Base-by-base conservation (phyloP, 92 coral and sea anemone genomes). In the Porites divaricata region DNA sequence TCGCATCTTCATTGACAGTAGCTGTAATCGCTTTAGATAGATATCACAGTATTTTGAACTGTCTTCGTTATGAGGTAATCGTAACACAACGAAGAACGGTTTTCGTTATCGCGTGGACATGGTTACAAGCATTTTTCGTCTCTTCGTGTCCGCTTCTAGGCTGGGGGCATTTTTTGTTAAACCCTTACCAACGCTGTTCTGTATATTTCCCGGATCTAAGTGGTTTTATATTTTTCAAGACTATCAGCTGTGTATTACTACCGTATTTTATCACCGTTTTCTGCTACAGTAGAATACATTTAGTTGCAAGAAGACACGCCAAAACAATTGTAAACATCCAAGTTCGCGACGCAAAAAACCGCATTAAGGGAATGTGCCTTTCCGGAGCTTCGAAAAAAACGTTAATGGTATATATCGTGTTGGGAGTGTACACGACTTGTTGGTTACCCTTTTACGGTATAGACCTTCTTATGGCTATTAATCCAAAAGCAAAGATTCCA, bases 241-340 rank as follows among this genome's bases (percentile, higher is more conserved):
- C 91, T 7, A 71, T 91, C 21, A 85, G 87, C 48, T 87, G 96
- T 41, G 86, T 91, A 26, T 64, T 97, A 1, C 66, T 91, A 19
- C 98, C 99, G 6, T 91, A 86, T 74, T 65, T 88, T 2, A 81
- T 91, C 25, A 93, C 94, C 19, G 88, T 92, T 5, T 91, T 97
- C 79, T 97, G 99, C 72, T 97, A 97, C 74, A 95, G 93, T 41
- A 92, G 98, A 76, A 97, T 97, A 70, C 98, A 95, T 73, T 49
- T 95, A 10, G 99, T 97, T 0, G 99, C 99, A 8, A 91, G 98
- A 88, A 81, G 99, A 70, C 99, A 97, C 61, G 99, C 99, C 0
- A 85, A 78, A 51, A 94, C 93, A 9, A 97, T 97, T 80, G 91
- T 93, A n/a, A 93, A 89, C 54, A 97, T 97, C 59, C 96, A 97